Base-by-base conservation (phyloP, 2,113 vertebrate species). In the Ammodytes dubius region DNA sequence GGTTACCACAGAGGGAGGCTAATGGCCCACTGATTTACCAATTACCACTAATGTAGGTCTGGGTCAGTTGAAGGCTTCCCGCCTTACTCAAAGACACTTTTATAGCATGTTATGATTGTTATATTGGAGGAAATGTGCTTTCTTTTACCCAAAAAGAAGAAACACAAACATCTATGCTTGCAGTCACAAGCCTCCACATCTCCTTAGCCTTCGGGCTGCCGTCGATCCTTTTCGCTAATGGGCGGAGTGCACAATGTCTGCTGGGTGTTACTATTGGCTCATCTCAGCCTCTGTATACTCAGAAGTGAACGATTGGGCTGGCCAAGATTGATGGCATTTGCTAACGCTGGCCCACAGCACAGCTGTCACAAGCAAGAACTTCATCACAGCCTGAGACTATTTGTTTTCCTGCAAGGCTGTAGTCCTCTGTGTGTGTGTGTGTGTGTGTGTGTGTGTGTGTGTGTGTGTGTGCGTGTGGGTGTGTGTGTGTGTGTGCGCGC, bases 271-370 rank as follows among this genome's bases (percentile, higher is more conserved):
- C 57, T 59, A 68, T 73, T 45, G 8, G 46, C 80, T 86, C 79
- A 66, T 68, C 82, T 76, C 67, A 40, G 66, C 19, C 12, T 42
- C 64, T 57, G 46, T 75, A 67, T 60, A 66, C 2, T 63, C 79
- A 72, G 70, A 81, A 64, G 76, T 79, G 76, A 86, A 70, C 15
- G 59, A 90, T 71, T 66, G 42, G 52, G 19, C 13, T 2, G 35
- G 74, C 13, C 49, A 70, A 87, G 88, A 92, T 89, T 89, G 85
- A 91, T 87, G 74, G 35, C 42, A 54, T 60, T 3, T 76, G 79
- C 67, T 61, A 70, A 17, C 11, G 2, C n/a, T 7, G 6, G 82
- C 71, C 77, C 83, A 56, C 87, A 7, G 77, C 74, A 1, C 75
- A 46, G 84, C 86, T 88, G 79, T 87, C 86, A 87, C 11, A 13